phyloP scores from a whole-genome alignment of 30 jellyfish, hydroid and myxozoan species.

The Phacellophora camtschatica region DNA sequence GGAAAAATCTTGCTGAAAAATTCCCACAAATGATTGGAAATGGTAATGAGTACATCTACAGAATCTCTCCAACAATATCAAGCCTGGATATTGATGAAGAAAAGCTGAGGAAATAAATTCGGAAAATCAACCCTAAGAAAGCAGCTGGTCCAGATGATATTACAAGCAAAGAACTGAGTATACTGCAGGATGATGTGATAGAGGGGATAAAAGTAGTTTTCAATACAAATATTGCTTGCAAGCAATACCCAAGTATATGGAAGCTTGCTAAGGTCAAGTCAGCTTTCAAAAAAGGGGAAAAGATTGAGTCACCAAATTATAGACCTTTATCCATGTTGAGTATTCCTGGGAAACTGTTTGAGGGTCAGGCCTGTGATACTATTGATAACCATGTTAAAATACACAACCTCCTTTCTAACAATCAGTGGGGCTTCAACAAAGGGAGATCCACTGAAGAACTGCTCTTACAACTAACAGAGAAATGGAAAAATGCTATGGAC shows the following conservation, averaged over 20 bases:
- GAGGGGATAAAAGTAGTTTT: constrained; percentile 17
- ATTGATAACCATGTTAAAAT: constrained; percentile 17
- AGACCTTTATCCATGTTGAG: constrained; percentile 56
- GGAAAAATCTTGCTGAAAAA: constrained; percentile 36
- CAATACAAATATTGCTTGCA: constrained; percentile 30
- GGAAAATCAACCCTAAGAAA: constrained; percentile 29
- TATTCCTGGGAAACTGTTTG: constrained; percentile 60
- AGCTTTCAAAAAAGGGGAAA: constrained; percentile 46
- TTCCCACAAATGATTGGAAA: background rate
- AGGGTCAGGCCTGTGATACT: constrained; percentile 22
- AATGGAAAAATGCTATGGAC: constrained; percentile 40
- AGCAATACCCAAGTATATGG: constrained; percentile 30
- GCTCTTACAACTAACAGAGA: constrained; percentile 34
- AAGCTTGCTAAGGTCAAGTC: constrained; percentile 47
- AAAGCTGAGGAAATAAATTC: background rate
- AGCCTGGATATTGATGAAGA: background rate
- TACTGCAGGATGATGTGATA: constrained; percentile 27
- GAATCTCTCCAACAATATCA: constrained; percentile 49
- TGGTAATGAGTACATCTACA: constrained; percentile 23
- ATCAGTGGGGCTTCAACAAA: constrained; percentile 63
- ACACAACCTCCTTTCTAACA: constrained; percentile 22
- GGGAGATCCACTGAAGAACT: constrained; percentile 55
- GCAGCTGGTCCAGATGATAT: constrained; percentile 34
- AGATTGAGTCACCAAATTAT: constrained; percentile 32
- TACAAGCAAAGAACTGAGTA: constrained; percentile 34